Evolutionary conservation across 2,113 vertebrate genomes (phyloP).

Genomic region (Monopterus albus): DNA sequence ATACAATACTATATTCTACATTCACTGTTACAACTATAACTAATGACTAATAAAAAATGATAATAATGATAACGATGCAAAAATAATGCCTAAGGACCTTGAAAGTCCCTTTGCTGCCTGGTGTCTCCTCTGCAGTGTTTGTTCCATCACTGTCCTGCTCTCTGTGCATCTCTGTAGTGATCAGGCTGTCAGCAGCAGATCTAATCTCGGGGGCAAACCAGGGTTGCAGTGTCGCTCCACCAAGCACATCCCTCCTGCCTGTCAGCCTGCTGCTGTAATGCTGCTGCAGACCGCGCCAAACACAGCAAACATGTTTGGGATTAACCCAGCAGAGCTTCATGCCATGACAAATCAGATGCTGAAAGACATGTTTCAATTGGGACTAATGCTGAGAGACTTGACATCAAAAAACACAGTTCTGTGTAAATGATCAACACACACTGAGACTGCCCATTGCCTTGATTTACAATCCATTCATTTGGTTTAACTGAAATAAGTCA

Average conservation of each 20-base stretch:
- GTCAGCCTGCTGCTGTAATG: constrained; percentile 28
- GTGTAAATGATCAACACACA: neutral
- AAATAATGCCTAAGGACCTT: neutral
- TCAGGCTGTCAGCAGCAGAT: constrained; percentile 59
- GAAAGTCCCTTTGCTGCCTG: neutral
- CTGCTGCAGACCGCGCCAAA: constrained; percentile 4
- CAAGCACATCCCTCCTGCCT: constrained; percentile 51
- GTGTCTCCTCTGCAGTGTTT: neutral
- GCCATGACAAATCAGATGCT: constrained; percentile 29
- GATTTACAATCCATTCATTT: neutral
- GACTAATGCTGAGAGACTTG: neutral
- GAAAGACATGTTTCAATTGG: constrained; percentile 23
- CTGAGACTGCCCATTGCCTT: too few species aligned
- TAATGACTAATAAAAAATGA: neutral
- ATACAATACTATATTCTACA: neutral
- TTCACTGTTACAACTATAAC: neutral
- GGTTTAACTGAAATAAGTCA: neutral
- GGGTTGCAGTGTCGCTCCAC: constrained; percentile 49
- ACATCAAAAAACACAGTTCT: neutral
- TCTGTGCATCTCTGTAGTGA: constrained; percentile 23
- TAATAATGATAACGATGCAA: neutral
- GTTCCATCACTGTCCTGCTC: constrained; percentile 19
- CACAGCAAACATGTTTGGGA: constrained; percentile 31
- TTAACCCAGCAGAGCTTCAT: constrained; percentile 27
- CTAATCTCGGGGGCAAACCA: constrained; percentile 54